A percentile compares a stretch with the other conserved stretches of the same genome.
Conservation (phyloP, 2,113 vertebrate genomes). For the Apistogramma diplotaenia region DNA sequence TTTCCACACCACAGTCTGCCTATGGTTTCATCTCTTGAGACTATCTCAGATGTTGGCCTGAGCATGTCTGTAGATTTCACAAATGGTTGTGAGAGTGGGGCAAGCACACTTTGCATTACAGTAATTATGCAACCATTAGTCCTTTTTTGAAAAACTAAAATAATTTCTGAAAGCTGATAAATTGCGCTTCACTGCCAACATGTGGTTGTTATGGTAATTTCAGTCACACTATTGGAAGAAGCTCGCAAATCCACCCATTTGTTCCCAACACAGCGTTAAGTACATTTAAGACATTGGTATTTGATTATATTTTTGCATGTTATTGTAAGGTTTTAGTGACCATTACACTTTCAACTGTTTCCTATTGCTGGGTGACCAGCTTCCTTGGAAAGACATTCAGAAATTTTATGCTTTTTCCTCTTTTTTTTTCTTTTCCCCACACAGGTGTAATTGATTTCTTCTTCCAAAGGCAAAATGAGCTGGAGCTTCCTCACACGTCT, state of each 20-base stretch:
- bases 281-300: no score
- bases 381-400: neutral
- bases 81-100: neutral
- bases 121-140: neutral
- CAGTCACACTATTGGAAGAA: no score
- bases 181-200: no score
- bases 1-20: neutral
- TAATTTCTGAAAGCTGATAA: no score
- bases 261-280: no score
- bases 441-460: constrained; percentile 53
- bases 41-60: neutral
- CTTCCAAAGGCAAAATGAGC: constrained; percentile 80
- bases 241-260: no score
- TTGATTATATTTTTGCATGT: no score
- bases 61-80: neutral
- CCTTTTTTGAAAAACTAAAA: neutral
- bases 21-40: neutral
- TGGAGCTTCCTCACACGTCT: constrained; percentile 92
- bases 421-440: neutral
- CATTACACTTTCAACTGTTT: neutral
- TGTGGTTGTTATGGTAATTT: no score
- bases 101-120: no score
- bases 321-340: neutral
- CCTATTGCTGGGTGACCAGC: neutral
- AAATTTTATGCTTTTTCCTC: neutral